Conservation (phyloP, 2,113 vertebrate genomes). For the Genyomyrus donnyi region DNA sequence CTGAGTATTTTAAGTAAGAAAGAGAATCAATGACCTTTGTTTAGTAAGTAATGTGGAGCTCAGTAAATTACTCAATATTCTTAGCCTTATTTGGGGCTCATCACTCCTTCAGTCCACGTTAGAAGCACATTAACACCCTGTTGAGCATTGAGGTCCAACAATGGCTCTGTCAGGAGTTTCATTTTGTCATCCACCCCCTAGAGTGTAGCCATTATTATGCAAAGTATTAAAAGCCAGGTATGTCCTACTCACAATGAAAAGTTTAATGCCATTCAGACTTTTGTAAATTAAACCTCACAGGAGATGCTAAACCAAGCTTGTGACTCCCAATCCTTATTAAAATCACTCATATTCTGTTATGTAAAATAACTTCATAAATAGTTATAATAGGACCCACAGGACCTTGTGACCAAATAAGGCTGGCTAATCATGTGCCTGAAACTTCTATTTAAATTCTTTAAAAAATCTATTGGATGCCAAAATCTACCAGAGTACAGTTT, state of each 20-base stretch:
- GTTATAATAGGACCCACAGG: background rate
- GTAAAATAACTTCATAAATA: background rate
- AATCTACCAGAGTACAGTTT: background rate
- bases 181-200: background rate
- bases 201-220: background rate
- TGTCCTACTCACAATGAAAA: background rate
- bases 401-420: background rate
- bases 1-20: background rate
- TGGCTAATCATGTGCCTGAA: background rate
- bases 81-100: background rate
- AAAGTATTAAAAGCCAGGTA: background rate
- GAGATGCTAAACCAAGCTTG: background rate
- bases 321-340: background rate
- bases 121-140: constrained; percentile 1
- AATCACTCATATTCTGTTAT: background rate
- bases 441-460: background rate
- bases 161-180: background rate
- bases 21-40: background rate
- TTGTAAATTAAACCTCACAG: background rate
- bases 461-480: background rate
- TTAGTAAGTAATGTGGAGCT: background rate
- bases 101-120: background rate
- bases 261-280: background rate
- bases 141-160: background rate
- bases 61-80: background rate